Conservation (phyloP, 2,797 vertebrate species). For the Falco novaeseelandiae region DNA sequence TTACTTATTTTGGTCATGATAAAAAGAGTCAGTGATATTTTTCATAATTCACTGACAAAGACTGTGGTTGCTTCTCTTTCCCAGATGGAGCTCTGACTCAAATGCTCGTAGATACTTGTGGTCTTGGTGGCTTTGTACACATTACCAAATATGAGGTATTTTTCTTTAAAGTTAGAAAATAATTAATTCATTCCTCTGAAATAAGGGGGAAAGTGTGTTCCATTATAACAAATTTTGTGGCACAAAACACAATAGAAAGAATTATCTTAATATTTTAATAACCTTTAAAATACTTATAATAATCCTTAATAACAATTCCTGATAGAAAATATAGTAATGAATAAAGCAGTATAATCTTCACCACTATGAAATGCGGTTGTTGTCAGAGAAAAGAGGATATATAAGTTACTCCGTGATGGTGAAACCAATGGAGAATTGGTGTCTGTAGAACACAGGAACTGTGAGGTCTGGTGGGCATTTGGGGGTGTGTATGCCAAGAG, state of each 20-base stretch:
- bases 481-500: neutral
- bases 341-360: neutral
- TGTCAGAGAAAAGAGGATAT: neutral
- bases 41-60: neutral
- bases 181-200: neutral
- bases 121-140: neutral
- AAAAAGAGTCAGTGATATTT: neutral
- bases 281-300: neutral
- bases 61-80: neutral
- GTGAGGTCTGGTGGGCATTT: neutral
- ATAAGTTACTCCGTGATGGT: neutral
- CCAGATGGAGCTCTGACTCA: neutral
- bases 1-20: neutral
- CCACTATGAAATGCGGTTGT: neutral
- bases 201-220: neutral
- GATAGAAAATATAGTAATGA: neutral
- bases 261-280: neutral
- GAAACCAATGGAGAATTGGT: neutral
- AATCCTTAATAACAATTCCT: neutral
- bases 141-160: neutral
- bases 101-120: neutral
- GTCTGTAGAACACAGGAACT: neutral
- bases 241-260: neutral
- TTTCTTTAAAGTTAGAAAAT: neutral
- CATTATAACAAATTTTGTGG: neutral